These are phyloP conservation scores for Dyspetes luteomarginatus DNA, from an alignment of 2,888 invertebrate genomes.

Conservation along the genomic window DNA sequence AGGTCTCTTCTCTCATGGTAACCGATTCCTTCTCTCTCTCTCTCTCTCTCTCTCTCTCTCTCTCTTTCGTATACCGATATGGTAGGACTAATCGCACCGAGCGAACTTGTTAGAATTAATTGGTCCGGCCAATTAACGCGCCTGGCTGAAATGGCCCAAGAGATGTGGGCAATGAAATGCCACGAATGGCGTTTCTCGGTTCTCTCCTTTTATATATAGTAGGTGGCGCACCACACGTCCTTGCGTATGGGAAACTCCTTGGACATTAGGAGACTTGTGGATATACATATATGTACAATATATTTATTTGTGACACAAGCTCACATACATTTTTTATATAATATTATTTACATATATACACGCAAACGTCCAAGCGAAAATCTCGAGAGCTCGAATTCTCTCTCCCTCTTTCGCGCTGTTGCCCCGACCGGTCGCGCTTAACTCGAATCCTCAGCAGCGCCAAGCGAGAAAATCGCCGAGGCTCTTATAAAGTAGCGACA, in stretches of 20 bases:
- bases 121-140: slow-evolving; percentile 83
- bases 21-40: slow-evolving; percentile 48
- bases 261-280: not conserved
- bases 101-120: slow-evolving; percentile 83
- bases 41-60: slow-evolving; percentile 38
- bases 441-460: slow-evolving; percentile 64
- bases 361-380: slow-evolving; percentile 52
- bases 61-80: slow-evolving; percentile 56
- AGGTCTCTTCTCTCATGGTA: slow-evolving; percentile 4
- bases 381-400: slow-evolving; percentile 26
- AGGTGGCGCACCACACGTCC: slow-evolving; percentile 57
- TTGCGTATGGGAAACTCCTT: not conserved
- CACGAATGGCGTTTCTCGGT: slow-evolving; percentile 67
- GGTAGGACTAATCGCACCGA: slow-evolving; percentile 79
- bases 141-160: slow-evolving; percentile 76
- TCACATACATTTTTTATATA: not conserved
- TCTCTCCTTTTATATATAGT: slow-evolving; percentile 53
- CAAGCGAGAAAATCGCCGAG: slow-evolving; percentile 55
- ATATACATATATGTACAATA: not conserved
- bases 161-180: slow-evolving; percentile 74
- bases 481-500: slow-evolving; percentile 64
- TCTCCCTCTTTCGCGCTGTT: slow-evolving; percentile 24
- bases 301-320: not conserved
- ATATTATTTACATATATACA: not conserved
- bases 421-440: slow-evolving; percentile 67